Evolutionary conservation across 2,113 vertebrate species (phyloP).

Genomic region (Hydropotes inermis): DNA sequence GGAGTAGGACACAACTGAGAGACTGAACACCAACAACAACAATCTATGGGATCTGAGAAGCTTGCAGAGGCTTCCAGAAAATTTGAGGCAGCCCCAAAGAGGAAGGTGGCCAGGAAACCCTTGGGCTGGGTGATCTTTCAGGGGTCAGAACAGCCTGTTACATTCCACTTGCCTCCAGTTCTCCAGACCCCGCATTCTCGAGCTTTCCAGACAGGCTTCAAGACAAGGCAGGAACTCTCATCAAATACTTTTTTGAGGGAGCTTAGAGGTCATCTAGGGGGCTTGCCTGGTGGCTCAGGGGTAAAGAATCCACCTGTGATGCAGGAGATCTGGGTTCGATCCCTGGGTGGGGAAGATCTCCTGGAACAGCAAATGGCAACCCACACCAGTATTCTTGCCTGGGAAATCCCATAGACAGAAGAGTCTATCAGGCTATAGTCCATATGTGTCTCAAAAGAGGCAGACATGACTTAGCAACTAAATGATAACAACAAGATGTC

Average conservation of each 20-base stretch:
- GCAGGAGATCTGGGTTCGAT: background rate
- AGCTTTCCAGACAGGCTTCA: background rate
- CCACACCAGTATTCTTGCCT: background rate
- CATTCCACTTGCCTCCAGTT: background rate
- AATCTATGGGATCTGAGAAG: background rate
- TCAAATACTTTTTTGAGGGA: background rate
- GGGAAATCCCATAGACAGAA: background rate
- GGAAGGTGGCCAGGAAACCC: background rate
- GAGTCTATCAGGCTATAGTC: background rate
- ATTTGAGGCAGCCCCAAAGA: background rate
- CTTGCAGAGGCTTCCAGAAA: background rate
- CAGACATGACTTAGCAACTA: background rate
- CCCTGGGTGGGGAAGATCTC: background rate
- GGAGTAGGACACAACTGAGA: background rate
- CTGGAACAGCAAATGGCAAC: background rate
- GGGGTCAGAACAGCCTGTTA: background rate
- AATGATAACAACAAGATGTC: background rate
- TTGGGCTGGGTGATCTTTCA: background rate
- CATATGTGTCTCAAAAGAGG: background rate
- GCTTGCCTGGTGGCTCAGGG: background rate
- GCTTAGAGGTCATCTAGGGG: background rate
- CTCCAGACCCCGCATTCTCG: accelerated
- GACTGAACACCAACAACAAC: background rate
- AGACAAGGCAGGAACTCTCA: background rate
- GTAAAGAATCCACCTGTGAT: background rate